Base-by-base conservation (phyloP, 2,797 vertebrate species). In the Pseudochaenichthys georgianus region DNA sequence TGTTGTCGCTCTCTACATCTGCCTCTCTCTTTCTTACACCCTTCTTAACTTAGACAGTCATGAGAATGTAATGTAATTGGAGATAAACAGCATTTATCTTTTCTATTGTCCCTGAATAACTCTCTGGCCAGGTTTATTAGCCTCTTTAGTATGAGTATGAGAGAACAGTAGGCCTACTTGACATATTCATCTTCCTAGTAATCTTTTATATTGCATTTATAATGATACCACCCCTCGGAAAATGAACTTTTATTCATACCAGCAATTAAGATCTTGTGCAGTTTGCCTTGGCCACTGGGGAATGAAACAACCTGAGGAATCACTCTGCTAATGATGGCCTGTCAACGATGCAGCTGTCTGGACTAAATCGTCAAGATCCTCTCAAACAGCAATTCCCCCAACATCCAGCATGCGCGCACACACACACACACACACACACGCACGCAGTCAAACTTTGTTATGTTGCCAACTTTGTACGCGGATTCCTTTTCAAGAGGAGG, bases 291-390 rank as follows among this genome's bases (percentile, higher is more conserved):
- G 92, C 92, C 95, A 89, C 89, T 51, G 47, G 95, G 93, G 94
- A 95, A 87, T 84, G 81, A 88, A 92, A 86, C 91, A 93, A 95
- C 94, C 93, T 94, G 91, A 95, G 94, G 94, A 95, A 95, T 94
- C 88, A 79, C 88, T 89, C 78, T 78, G 85, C 93, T 96, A 95
- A 95, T 95, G 94, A 95, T 94, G 93, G 92, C 90, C 95, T 95
- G 95, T 95, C 95, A 96, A 87, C 89, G 83, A 88, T 92, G 93
- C 94, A 96, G 94, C 95, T 96, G 95, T 95, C 94, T 95, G 92
- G 92, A 94, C 96, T 95, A 95, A 95, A 95, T 96, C 87, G 91
- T 94, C 88, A 91, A 83, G 85, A 91, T 93, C 88, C 63, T 70
- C 84, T 90, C 92, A 94, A 94, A 94, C 92, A 92, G 83, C 91